These are phyloP conservation scores for Drosophila setosimentum DNA, from an alignment of 2,888 invertebrate species.

Conservation along the genomic window DNA sequence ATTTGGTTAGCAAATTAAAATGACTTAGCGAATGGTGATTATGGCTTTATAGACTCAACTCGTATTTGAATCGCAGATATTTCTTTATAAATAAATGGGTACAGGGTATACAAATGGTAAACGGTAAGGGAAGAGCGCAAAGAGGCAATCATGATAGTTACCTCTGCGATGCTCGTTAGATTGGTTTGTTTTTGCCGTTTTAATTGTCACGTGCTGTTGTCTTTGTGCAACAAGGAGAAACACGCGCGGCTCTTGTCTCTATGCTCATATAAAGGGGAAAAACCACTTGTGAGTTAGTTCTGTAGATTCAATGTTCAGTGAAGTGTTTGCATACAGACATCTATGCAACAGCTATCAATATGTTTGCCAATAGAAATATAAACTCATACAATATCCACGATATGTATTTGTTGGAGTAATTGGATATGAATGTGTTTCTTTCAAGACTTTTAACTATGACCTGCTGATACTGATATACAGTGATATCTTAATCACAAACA, in stretches of 20 bases:
- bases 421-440: constrained; percentile 7
- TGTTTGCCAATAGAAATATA: constrained; percentile 13
- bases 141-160: constrained; percentile 27
- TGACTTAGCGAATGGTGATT: fast-evolving
- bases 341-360: constrained; percentile 40
- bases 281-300: constrained; percentile 59
- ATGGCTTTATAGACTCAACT: not conserved
- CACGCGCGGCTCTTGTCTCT: constrained; percentile 1
- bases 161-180: constrained; percentile 52
- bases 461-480: too few relatives aligned
- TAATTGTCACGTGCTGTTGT: constrained; percentile 60
- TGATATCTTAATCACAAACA: not conserved
- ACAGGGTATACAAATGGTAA: constrained; percentile 8
- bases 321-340: constrained; percentile 52
- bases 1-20: not conserved
- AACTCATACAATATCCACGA: not conserved
- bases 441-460: too few relatives aligned
- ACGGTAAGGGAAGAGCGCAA: not conserved
- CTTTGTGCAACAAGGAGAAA: constrained; percentile 58
- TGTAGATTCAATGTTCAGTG: constrained; percentile 69
- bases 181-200: constrained; percentile 45
- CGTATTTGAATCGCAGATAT: not conserved
- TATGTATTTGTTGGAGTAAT: constrained; percentile 33
- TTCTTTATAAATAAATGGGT: not conserved
- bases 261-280: constrained; percentile 1